Conservation (phyloP, 1,140 invertebrate genomes). For the Pseudomyrmex sp. region DNA sequence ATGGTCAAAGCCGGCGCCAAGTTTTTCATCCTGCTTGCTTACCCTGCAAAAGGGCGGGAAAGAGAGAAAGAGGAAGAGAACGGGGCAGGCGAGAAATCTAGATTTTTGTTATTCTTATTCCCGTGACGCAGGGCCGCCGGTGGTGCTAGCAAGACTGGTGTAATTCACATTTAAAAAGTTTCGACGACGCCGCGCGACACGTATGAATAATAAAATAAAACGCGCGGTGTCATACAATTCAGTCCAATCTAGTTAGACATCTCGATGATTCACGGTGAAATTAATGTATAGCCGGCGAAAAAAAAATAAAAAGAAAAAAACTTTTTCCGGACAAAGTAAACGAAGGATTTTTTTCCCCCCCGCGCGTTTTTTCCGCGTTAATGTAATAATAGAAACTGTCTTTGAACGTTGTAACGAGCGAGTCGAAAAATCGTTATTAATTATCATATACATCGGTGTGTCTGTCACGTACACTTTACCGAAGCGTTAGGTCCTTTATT, state of each 20-base stretch:
- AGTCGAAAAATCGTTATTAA: conserved; percentile 11
- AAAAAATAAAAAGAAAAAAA: not conserved
- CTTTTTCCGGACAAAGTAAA: conserved; percentile 8
- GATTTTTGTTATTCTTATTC: conserved; percentile 66
- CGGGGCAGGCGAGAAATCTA: not conserved
- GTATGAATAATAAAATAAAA: conserved; percentile 59
- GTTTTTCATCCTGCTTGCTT: conserved; percentile 61
- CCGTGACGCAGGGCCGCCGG: not conserved
- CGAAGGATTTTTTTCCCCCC: not conserved
- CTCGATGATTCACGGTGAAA: conserved; percentile 10
- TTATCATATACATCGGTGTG: conserved; percentile 1
- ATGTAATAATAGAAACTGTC: not conserved
- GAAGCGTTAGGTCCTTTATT: conserved; percentile 25
- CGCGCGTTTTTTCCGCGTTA: not conserved
- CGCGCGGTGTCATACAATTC: conserved; percentile 35
- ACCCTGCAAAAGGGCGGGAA: not conserved
- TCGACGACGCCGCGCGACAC: not conserved
- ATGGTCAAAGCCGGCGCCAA: conserved; percentile 68
- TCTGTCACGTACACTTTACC: conserved; percentile 2
- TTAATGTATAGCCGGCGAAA: not conserved
- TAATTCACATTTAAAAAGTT: conserved; percentile 61
- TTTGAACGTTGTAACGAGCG: not conserved
- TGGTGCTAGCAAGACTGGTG: conserved; percentile 44
- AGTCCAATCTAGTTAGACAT: not conserved
- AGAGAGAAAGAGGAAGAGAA: not conserved